Percentiles rank a stretch among this genome's conserved stretches.
These are phyloP conservation scores for Tetragonula clypearis DNA, from an alignment of 1,140 invertebrate species.

Conservation along the genomic window DNA sequence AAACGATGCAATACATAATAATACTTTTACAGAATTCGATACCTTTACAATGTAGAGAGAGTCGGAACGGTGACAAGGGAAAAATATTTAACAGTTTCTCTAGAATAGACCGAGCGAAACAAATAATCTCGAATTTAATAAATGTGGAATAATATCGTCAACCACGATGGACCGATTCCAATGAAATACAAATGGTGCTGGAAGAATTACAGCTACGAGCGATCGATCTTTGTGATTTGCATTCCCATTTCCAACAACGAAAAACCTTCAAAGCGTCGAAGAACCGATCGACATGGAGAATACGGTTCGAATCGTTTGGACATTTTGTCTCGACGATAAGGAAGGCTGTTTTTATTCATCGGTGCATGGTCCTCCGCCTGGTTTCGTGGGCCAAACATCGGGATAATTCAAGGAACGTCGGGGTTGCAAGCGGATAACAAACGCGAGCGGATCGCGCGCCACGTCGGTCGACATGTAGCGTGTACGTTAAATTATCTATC, in stretches of 20 bases:
- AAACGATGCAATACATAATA: conserved; percentile 21
- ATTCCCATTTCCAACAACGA: not conserved
- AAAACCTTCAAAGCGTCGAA: not conserved
- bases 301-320: not conserved
- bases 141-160: not conserved
- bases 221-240: not conserved
- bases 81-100: conserved; percentile 41
- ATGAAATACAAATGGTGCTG: conserved; percentile 1
- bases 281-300: conserved; percentile 3
- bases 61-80: conserved; percentile 3
- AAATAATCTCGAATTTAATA: conserved; percentile 11
- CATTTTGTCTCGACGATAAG: not conserved
- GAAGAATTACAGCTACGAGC: not conserved
- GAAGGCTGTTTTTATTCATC: not conserved
- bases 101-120: not conserved
- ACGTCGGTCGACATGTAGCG: conserved; percentile 61
- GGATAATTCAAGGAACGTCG: conserved; percentile 56
- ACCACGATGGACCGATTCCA: not conserved
- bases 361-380: not conserved
- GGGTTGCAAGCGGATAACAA: conserved; percentile 42
- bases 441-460: conserved; percentile 40
- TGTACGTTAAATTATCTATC: conserved; percentile 79
- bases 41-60: conserved; percentile 13
- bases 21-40: conserved; percentile 8
- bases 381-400: conserved; percentile 11